Base-by-base conservation (phyloP, 2,888 invertebrate species). In the Cheiracanthium punctorium region DNA sequence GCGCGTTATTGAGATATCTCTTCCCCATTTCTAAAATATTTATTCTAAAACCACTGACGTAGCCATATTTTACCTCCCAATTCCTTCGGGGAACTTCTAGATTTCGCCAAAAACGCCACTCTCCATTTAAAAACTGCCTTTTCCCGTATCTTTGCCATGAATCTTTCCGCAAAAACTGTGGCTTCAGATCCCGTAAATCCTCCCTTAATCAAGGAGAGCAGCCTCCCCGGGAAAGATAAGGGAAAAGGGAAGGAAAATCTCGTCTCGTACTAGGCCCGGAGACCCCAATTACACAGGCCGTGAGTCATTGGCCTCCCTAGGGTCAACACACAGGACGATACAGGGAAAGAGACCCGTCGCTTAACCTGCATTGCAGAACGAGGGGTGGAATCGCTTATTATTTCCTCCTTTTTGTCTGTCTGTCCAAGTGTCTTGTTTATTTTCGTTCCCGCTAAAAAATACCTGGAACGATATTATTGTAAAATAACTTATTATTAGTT, bases 231-330 rank as follows among this genome's bases (percentile, higher is more conserved):
- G 24, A 58, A 37, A 37, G 37, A 24, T 24, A 58, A 58, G 24
- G 24, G 14, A 12, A 12, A 58, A 24, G 58, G 58, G 24, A 82
- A 71, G 74, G 74, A 73, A 74, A 75, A 75, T 82, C 82, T 75
- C 75, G 70, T 75, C 82, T 69, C 69, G 33, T 24, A 10, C 69
- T 69, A 72, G 75, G 76, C 72, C 82, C 30, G 43, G 76, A 77
- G 84, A 84, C 84, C 84, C 84, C 84, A 84, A 84, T 84, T 84
- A 84, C 84, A 84, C 84, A 84, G 77, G 77, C 84, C 77, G 67
- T 84, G 84, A 84, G 84, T 84, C 84, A 84, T 52, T 69, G 29
- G 71, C n/a, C 67, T 79, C 84, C 84, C 84, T 72, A 72, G 84
- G 84, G 84, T 84, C 84, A 84, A 82, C 82, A 84, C 84, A 58